Evolutionary conservation across 2,113 vertebrate genomes (phyloP).

Genomic region (Dunckerocampus dactyliophorus): DNA sequence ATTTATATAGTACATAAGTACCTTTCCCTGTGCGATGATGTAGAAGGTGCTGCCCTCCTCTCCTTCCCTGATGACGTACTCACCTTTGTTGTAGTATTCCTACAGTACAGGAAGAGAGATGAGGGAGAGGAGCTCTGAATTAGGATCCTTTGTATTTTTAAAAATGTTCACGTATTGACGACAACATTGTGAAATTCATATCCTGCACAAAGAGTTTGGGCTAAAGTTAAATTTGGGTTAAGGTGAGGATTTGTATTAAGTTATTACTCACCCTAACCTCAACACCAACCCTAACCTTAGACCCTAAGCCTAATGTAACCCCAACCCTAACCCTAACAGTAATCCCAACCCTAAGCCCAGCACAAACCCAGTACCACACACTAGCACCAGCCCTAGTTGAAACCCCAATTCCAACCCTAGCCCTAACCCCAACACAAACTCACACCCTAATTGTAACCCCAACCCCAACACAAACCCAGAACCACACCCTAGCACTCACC

Average conservation of each 20-base stretch:
- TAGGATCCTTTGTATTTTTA: too few species aligned
- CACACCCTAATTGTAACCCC: background rate
- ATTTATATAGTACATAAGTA: conserved; percentile 38
- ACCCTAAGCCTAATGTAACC: too few species aligned
- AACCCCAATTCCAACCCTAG: background rate
- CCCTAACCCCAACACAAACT: background rate
- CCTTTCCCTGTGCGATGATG: conserved; percentile 90
- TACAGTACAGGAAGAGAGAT: conserved; percentile 35
- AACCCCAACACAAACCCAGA: background rate
- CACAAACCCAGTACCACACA: too few species aligned
- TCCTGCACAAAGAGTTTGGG: background rate
- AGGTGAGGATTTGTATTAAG: too few species aligned
- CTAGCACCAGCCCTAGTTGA: background rate
- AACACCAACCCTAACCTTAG: too few species aligned
- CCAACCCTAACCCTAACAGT: too few species aligned
- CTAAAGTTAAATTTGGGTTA: too few species aligned
- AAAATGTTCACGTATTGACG: too few species aligned
- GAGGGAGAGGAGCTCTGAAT: too few species aligned
- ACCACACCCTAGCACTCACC: background rate
- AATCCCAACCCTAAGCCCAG: background rate
- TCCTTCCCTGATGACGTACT: conserved; percentile 88
- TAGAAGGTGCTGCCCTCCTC: conserved; percentile 93
- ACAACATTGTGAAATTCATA: background rate
- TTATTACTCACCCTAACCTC: too few species aligned
- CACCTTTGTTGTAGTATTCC: conserved; percentile 89